A percentile compares a stretch with the other conserved stretches of the same genome.
Conservation (phyloP, 1,140 invertebrate species). For the Zophobas atratus region DNA sequence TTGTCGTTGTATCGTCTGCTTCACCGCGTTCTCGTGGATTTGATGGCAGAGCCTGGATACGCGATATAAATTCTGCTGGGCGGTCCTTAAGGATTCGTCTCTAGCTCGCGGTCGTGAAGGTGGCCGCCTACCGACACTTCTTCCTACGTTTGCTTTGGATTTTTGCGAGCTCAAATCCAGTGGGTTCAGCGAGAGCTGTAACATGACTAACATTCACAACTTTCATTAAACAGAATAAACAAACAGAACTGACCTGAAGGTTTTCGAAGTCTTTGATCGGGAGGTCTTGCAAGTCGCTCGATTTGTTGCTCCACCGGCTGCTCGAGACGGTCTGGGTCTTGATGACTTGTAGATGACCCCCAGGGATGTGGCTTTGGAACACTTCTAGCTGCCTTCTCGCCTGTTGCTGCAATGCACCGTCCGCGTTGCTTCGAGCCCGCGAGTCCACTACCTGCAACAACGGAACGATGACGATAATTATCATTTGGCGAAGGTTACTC, state of each 20-base stretch:
- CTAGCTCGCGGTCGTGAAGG: slow-evolving; percentile 66
- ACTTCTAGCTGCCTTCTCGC: slow-evolving; percentile 72
- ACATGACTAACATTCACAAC: slow-evolving; percentile 51
- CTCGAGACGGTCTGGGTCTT: slow-evolving; percentile 71
- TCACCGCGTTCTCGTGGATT: slow-evolving; percentile 64
- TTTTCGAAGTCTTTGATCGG: slow-evolving; percentile 60
- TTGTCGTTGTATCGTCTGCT: slow-evolving; percentile 60
- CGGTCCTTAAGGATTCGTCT: slow-evolving; percentile 55
- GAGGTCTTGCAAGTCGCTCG: slow-evolving; percentile 5
- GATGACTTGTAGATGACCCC: slow-evolving; percentile 70
- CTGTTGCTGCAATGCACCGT: slow-evolving; percentile 67
- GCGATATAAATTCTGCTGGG: slow-evolving; percentile 62
- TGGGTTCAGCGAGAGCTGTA: slow-evolving; percentile 70
- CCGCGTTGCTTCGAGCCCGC: slow-evolving; percentile 66
- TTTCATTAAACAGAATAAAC: slow-evolving; percentile 29
- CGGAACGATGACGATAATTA: slow-evolving; percentile 52
- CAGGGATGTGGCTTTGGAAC: slow-evolving; percentile 69
- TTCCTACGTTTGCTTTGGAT: slow-evolving; percentile 69
- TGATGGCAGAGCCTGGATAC: slow-evolving; percentile 68
- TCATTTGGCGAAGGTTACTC: slow-evolving; percentile 54
- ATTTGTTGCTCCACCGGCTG: slow-evolving; percentile 68
- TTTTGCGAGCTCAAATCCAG: slow-evolving; percentile 70
- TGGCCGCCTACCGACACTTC: slow-evolving; percentile 69
- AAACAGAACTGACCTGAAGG: slow-evolving; percentile 61
- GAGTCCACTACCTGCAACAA: slow-evolving; percentile 71